phyloP scores from a whole-genome alignment of 2,888 invertebrate species.

The Ecliptopera silaceata region DNA sequence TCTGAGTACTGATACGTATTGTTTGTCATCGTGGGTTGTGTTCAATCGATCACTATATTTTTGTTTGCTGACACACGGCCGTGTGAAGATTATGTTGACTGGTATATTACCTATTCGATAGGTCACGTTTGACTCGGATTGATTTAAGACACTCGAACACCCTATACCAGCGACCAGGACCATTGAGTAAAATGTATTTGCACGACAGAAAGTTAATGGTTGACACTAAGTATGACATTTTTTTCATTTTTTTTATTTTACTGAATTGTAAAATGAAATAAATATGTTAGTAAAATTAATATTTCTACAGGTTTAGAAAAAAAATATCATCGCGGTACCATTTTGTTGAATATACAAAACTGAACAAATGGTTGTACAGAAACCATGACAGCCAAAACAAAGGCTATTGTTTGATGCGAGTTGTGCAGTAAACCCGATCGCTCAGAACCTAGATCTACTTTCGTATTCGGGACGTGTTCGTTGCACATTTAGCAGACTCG shows the following conservation, averaged over 20 bases:
- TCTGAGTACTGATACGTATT: conserved; percentile 38
- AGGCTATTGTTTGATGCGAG: conserved; percentile 72
- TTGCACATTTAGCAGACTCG: conserved; percentile 78
- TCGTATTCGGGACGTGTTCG: conserved; percentile 77
- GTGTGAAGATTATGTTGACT: too few relatives aligned
- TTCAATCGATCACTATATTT: conserved; percentile 29
- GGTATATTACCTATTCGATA: not conserved
- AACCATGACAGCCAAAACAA: conserved; percentile 72
- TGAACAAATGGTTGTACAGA: conserved; percentile 57
- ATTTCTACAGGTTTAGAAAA: conserved; percentile 8
- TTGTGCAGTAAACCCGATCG: conserved; percentile 63
- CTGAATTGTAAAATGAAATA: too few relatives aligned
- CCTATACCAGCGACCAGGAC: too few relatives aligned
- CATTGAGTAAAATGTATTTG: too few relatives aligned
- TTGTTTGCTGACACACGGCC: too few relatives aligned
- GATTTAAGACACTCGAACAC: too few relatives aligned
- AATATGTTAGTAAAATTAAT: too few relatives aligned
- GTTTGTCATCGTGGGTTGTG: conserved; percentile 56
- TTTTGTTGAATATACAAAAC: conserved; percentile 45
- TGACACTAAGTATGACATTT: too few relatives aligned
- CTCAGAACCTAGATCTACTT: conserved; percentile 61
- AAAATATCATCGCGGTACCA: conserved; percentile 15
- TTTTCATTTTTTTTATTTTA: too few relatives aligned
- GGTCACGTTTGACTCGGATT: not conserved
- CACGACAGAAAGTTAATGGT: too few relatives aligned